Conservation (phyloP, 2,113 vertebrate species). For the Xenopus tropicalis region DNA sequence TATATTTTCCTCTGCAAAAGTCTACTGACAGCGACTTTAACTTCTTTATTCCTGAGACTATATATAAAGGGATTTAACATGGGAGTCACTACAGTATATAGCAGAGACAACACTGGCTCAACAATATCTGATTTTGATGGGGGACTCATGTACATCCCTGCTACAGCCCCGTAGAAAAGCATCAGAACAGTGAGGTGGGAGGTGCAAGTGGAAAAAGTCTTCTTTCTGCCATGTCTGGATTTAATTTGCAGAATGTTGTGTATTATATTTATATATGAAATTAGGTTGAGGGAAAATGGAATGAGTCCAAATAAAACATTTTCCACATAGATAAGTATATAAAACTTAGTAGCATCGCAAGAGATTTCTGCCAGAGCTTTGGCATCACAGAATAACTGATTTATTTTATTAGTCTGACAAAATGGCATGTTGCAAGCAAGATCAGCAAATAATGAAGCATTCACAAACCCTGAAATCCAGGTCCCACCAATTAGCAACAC, state of each 20-base stretch:
- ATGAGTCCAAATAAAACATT: conserved; percentile 37
- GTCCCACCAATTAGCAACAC: conserved; percentile 4
- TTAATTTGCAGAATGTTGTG: conserved; percentile 43
- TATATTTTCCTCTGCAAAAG: too few relatives aligned
- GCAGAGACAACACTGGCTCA: conserved; percentile 30
- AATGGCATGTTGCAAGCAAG: conserved; percentile 27
- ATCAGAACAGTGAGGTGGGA: conserved; percentile 49
- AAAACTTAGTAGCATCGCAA: conserved; percentile 45
- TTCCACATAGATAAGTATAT: conserved; percentile 32
- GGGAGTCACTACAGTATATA: conserved; percentile 2
- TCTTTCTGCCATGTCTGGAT: conserved; percentile 35
- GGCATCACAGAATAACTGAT: conserved; percentile 52
- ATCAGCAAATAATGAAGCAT: conserved; percentile 42
- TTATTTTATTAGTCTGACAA: conserved; percentile 39
- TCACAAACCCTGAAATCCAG: conserved; percentile 27
- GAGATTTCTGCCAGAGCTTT: conserved; percentile 41
- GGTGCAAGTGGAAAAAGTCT: conserved; percentile 50
- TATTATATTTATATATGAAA: conserved; percentile 47
- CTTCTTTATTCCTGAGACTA: conserved; percentile 22
- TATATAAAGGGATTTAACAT: conserved; percentile 26
- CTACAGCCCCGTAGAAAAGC: conserved; percentile 49
- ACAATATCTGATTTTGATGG: conserved; percentile 30
- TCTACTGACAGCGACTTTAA: not conserved
- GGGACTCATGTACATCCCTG: conserved; percentile 46
- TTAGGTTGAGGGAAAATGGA: conserved; percentile 44